These are phyloP conservation scores for Xestobium rufovillosum DNA, from an alignment of 2,888 invertebrate species.

Conservation along the genomic window DNA sequence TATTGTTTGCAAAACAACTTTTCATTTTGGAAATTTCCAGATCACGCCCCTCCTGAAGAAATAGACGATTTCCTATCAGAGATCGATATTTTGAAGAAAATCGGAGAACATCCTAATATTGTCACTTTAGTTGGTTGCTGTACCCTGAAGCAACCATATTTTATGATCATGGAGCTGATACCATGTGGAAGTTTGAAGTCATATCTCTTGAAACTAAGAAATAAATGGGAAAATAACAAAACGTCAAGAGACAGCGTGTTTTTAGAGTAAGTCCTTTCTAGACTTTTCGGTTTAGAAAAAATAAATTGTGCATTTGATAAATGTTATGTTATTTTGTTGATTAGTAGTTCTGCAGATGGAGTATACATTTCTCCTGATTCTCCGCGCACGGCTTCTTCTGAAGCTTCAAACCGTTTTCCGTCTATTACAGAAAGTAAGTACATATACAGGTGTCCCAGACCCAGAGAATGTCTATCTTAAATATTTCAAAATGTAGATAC, in stretches of 20 bases:
- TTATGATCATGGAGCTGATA: slow-evolving; percentile 72
- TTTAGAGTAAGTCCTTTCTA: slow-evolving; percentile 1
- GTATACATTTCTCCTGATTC: slow-evolving; percentile 25
- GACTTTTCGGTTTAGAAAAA: not conserved
- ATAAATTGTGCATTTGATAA: not conserved
- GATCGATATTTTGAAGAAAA: slow-evolving; percentile 68
- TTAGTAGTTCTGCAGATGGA: slow-evolving; percentile 29
- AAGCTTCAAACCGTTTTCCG: slow-evolving; percentile 33
- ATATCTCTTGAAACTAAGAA: slow-evolving; percentile 49
- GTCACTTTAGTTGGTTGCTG: slow-evolving; percentile 70
- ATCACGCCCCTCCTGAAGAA: slow-evolving; percentile 51
- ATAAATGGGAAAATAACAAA: slow-evolving; percentile 31
- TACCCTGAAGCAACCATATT: slow-evolving; percentile 57
- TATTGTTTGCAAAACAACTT: slow-evolving; percentile 4
- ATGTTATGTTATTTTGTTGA: not conserved
- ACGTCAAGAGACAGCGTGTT: slow-evolving; percentile 1
- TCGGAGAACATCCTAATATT: slow-evolving; percentile 68
- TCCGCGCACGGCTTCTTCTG: slow-evolving; percentile 20
- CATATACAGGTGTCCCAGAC: too few species aligned
- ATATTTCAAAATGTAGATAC: too few species aligned
- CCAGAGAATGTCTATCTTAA: too few species aligned
- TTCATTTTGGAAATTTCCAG: slow-evolving; percentile 35
- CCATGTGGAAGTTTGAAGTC: slow-evolving; percentile 68
- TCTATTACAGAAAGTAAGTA: slow-evolving; percentile 55
- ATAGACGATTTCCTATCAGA: slow-evolving; percentile 66